Evolutionary conservation across 1,140 invertebrate genomes (phyloP), one percentile per base, ranked within the genome.

Genomic region (Solen grandis): DNA sequence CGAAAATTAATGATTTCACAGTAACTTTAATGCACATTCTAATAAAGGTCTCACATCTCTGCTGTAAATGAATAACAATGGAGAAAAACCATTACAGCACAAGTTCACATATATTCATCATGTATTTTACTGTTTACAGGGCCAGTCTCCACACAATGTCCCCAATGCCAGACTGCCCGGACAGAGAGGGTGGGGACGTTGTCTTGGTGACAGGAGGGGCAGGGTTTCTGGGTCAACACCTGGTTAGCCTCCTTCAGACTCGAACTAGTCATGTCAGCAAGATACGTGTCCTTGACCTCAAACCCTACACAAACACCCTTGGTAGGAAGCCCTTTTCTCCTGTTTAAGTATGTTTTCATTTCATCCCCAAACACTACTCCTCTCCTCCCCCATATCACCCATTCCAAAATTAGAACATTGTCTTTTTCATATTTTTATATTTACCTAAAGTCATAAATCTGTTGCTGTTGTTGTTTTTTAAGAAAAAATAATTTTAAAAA

Each of bases 201-300:
- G 84, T 91, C 27, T 25, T 89, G 69, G 87, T 93, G 81, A 88
- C 90, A 92, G 95, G 95, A 52, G 94, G 94, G 10, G 94, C 93
- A 80, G 95, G 95, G 8, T 95, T 95, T 88, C 89, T 95, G 36
- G 95, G 95, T 5, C 94, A 95, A 86, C 95, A 95, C 88, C 90
- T 95, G 16, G 92, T 95, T 14, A 90, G 89, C 70, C 92, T 93
- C 66, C 87, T 95, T 5, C 93, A 95, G 77, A 86, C 94, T 80
- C 86, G 92, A 46, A 93, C 93, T 69, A 84, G 83, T 25, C 68
- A 88, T 62, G 84, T 95, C n/a, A 90, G 88, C 41, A 94, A 95
- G 90, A 95, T 95, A 46, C 89, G 94, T 22, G 91, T 94, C 0
- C 85, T 95, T 66, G 95, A 95, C 88, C 90, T 93, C 31, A 90